Percentiles rank a stretch among this genome's conserved stretches.
Conservation (phyloP, 1,140 invertebrate species). For the Trissolcus basalis region DNA sequence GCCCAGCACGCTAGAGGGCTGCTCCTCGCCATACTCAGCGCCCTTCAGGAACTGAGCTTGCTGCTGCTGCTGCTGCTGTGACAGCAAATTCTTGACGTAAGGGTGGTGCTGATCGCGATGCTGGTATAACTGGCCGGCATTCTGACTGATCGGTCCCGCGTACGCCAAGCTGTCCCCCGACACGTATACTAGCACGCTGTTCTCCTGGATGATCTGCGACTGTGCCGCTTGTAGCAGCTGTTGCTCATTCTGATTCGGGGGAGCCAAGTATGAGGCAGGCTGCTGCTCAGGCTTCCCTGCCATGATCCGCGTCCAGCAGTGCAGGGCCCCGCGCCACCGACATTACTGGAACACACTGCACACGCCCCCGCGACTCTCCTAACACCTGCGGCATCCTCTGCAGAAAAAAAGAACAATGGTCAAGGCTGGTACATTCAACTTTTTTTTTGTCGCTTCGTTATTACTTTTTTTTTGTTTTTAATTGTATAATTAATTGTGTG, state of each 20-base stretch:
- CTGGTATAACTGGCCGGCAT: conserved; percentile 65
- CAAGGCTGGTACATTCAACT: background rate
- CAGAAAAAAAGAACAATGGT: conserved; percentile 8
- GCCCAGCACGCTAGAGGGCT: conserved; percentile 6
- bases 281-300: conserved; percentile 77
- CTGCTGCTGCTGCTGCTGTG: conserved; percentile 55
- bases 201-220: conserved; percentile 63
- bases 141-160: conserved; percentile 71
- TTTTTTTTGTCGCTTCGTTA: background rate
- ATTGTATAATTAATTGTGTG: too few relatives aligned
- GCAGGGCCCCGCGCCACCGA: conserved; percentile 73
- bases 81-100: conserved; percentile 61
- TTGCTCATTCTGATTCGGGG: conserved; percentile 70
- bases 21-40: conserved; percentile 27
- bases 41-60: conserved; percentile 45
- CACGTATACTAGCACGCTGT: conserved; percentile 75
- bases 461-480: background rate
- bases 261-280: conserved; percentile 72
- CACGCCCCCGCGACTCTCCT: conserved; percentile 68
- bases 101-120: conserved; percentile 50
- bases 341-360: conserved; percentile 75
- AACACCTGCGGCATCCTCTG: conserved; percentile 74
- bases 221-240: conserved; percentile 64
- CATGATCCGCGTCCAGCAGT: conserved; percentile 77
- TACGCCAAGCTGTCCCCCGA: conserved; percentile 74